Evolutionary conservation across 2,888 invertebrate species (phyloP).

Genomic region (Apamea crenata): DNA sequence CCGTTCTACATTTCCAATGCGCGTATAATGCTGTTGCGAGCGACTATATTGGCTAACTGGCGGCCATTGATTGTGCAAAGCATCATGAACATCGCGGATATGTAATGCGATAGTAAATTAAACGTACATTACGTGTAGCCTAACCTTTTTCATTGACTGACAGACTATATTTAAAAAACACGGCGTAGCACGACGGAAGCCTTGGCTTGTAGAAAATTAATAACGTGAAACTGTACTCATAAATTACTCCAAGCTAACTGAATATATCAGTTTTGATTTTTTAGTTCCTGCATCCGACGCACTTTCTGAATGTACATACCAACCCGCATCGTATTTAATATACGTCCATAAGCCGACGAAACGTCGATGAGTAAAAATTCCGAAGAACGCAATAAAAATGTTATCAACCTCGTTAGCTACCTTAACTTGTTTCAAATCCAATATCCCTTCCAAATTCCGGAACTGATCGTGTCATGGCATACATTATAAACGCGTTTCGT

Average conservation of each 20-base stretch:
- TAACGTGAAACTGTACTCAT: constrained; percentile 37
- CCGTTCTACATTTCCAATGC: constrained; percentile 67
- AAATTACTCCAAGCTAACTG: constrained; percentile 35
- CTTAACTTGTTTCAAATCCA: constrained; percentile 53
- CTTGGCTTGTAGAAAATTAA: constrained; percentile 60
- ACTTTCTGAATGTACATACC: constrained; percentile 1
- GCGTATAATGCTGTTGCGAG: constrained; percentile 58
- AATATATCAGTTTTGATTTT: constrained; percentile 31
- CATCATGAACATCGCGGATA: constrained; percentile 64
- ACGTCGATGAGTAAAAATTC: constrained; percentile 12
- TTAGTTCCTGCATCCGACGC: constrained; percentile 34
- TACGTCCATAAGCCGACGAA: neutral
- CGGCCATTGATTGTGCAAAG: constrained; percentile 65
- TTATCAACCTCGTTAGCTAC: constrained; percentile 46
- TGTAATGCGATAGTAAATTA: constrained; percentile 65
- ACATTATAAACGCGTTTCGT: constrained; percentile 58
- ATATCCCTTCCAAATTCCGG: constrained; percentile 61
- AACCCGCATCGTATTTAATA: neutral
- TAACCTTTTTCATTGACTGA: constrained; percentile 59
- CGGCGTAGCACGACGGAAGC: constrained; percentile 40
- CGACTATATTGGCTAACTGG: constrained; percentile 60
- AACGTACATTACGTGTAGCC: constrained; percentile 54
- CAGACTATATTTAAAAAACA: constrained; percentile 36
- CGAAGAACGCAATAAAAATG: constrained; percentile 34
- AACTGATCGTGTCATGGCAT: constrained; percentile 54